Conservation (phyloP, 2,113 vertebrate genomes). For the Trogon melanurus region DNA sequence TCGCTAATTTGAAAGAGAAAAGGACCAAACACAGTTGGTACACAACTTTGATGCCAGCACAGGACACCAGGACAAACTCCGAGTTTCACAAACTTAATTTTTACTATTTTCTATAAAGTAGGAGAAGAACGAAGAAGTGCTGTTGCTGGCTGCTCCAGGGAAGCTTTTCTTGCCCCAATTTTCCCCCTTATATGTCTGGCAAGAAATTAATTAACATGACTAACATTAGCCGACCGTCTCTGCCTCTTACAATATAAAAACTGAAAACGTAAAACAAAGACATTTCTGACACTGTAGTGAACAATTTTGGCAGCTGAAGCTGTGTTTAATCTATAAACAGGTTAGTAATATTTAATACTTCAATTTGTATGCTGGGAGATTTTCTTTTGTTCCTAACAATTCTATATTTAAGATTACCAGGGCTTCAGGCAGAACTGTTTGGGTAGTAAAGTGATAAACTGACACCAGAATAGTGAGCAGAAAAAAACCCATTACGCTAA, state of each 20-base stretch:
- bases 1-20: neutral
- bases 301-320: conserved; percentile 17
- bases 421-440: conserved; percentile 61
- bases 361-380: conserved; percentile 58
- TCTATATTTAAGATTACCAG: conserved; percentile 59
- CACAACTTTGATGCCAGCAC: fast-evolving
- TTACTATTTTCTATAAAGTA: neutral
- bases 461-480: conserved; percentile 34
- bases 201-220: conserved; percentile 3
- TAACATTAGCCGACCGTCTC: neutral
- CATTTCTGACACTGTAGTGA: neutral
- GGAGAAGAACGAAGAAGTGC: neutral
- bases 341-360: conserved; percentile 64
- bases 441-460: conserved; percentile 57
- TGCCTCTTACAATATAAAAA: neutral
- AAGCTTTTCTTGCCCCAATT: neutral
- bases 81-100: neutral
- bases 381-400: conserved; percentile 60
- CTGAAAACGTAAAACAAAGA: conserved; percentile 15
- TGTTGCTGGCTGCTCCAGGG: neutral
- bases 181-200: neutral
- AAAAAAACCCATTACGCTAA: conserved; percentile 34
- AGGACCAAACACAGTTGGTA: neutral
- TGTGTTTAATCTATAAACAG: conserved; percentile 61
- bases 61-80: neutral